Base-by-base conservation (phyloP, 2,888 invertebrate genomes). In the Sphinx pinastri region DNA sequence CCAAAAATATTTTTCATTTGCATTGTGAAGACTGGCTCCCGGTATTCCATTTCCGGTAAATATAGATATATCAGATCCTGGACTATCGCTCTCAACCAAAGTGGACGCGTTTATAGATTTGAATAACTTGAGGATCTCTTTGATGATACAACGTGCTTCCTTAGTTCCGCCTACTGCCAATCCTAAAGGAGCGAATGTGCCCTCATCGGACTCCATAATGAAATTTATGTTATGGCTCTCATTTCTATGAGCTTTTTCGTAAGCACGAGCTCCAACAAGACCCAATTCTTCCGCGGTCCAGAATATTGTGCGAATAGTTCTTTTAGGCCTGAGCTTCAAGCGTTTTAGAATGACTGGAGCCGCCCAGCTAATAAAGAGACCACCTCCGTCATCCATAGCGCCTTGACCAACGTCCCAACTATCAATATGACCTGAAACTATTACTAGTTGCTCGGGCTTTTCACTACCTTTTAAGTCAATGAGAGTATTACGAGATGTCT, bases 361-460 rank as follows among this genome's bases (percentile, higher is more conserved):
- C 74, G 96, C 95, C 96, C 97, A 97, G 31, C 97, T 96, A 52
- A 97, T 95, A 77, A 97, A 96, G 31, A 96, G 95, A 67, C 98
- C 98, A 71, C 97, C 97, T 38, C 96, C 97, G 79, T 98, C 97
- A 84, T 98, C 98, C 97, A 98, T 97, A 8, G 97, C 97, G 16
- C 98, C 98, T 78, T 96, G 95, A 0, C 98, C 98, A 13, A 98
- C 97, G 87, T 98, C 97, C 98, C 98, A 98, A 81, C 97, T 97
- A 81, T 98, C 98, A 45, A 98, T 93, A 85, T 98, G 98, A 14
- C 98, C 98, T 3, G 97, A 97, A 19, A 98, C 95, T 25, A 98
- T 92, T 0, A 98, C 97, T 0, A 96, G 91, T 73, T 89, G 88
- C 19, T 93, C 91, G 4, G 90, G 88, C 2, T 84, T 69, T 16